Percentiles rank a stretch among this genome's conserved stretches.
These are phyloP conservation scores for Trissolcus japonicus DNA, from an alignment of 2,888 invertebrate genomes.

Conservation along the genomic window DNA sequence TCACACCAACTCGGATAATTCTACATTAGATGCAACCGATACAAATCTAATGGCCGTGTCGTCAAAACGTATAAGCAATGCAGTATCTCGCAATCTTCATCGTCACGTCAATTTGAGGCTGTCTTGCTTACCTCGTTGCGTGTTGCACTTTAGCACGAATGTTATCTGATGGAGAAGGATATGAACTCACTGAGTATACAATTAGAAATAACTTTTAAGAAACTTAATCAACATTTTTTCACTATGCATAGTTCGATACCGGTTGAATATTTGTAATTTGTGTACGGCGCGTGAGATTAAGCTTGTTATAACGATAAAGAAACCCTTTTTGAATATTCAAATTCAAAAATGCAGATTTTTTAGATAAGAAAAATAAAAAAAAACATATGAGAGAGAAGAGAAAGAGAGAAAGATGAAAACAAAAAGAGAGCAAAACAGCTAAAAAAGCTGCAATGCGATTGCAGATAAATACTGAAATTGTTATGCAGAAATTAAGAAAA, in stretches of 20 bases:
- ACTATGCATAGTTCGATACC: neutral
- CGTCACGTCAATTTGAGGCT: constrained; percentile 44
- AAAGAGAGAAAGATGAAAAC: no score
- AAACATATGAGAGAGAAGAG: no score
- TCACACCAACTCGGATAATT: constrained; percentile 11
- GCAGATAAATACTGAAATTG: no score
- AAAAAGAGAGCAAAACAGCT: no score
- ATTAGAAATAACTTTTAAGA: constrained; percentile 33
- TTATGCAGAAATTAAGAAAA: no score
- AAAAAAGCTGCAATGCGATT: no score
- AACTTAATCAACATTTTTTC: constrained; percentile 31
- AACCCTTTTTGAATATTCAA: no score
- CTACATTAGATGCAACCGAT: constrained; percentile 25
- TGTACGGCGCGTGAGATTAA: neutral
- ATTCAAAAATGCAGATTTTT: no score
- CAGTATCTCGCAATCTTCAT: constrained; percentile 42
- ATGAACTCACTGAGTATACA: constrained; percentile 20
- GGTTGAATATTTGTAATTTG: neutral
- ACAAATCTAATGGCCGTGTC: constrained; percentile 30
- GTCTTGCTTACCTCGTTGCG: constrained; percentile 35
- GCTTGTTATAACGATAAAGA: constrained; percentile 1
- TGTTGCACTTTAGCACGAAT: constrained; percentile 37
- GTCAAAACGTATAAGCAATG: constrained; percentile 42
- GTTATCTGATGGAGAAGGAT: constrained; percentile 37
- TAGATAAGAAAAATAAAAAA: no score